phyloP scores from a whole-genome alignment of 2,888 invertebrate genomes.

The Nyleta sp. region DNA sequence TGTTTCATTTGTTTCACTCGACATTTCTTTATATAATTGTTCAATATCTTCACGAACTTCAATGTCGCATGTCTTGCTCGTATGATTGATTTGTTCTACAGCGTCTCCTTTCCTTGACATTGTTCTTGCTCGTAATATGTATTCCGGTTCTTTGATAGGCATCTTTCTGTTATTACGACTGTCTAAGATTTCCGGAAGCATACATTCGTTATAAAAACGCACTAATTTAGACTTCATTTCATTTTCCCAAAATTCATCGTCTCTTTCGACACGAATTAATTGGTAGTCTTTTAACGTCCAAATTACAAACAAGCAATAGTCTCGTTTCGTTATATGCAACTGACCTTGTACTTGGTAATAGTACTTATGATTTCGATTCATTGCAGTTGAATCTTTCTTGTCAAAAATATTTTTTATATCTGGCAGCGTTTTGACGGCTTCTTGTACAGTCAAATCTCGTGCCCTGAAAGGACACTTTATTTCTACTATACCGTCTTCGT shows the following conservation, averaged over 20 bases:
- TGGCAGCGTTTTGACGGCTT: neutral
- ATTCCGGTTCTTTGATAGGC: slow-evolving; percentile 14
- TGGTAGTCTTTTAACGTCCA: neutral
- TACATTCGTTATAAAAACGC: slow-evolving; percentile 6
- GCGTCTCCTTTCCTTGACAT: neutral
- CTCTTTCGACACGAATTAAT: neutral
- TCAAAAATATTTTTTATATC: neutral
- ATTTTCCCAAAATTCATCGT: slow-evolving; percentile 7
- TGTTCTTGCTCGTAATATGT: neutral
- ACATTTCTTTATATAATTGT: too few species aligned
- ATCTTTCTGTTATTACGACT: slow-evolving; percentile 9
- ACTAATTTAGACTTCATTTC: neutral
- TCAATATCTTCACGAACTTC: too few species aligned
- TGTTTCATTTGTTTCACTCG: too few species aligned
- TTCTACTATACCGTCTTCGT: slow-evolving; percentile 51
- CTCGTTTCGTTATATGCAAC: slow-evolving; percentile 15
- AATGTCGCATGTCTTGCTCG: neutral
- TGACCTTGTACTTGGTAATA: slow-evolving; percentile 18
- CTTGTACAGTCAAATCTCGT: neutral
- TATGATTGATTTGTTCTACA: neutral
- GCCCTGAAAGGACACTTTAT: neutral
- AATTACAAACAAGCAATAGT: slow-evolving; percentile 9
- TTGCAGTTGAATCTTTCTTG: neutral
- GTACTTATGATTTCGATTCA: slow-evolving; percentile 15
- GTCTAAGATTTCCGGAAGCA: slow-evolving; percentile 20